Evolutionary conservation across 1,140 invertebrate species (phyloP), one percentile per base, ranked within the genome.

Genomic region (Aphaenogaster ashmeadi): DNA sequence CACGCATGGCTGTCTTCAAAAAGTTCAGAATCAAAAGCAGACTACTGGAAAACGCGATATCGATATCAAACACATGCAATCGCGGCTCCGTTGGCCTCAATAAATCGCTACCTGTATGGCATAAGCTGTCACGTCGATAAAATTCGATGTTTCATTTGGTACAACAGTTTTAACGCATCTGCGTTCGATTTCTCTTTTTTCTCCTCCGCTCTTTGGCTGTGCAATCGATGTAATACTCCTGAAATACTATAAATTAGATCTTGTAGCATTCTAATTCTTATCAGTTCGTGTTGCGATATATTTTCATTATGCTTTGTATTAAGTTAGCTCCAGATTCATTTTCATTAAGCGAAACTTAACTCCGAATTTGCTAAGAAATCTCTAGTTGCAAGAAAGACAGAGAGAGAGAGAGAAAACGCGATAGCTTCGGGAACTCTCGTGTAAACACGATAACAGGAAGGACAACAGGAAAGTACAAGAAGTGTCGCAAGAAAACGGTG

Each of bases 371-470:
- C 27, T 21, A 27, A 67, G 33, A 47, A 75, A 38, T 38, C 8
- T 41, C 9, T 41, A 27, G 9, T 9, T 58, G 50, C n/a, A 21
- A 50, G 44, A 64, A 27, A 27, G 27, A 54, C 15, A 11, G 38
- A 13, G 18, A 66, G 36, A 11, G 36, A 64, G 60, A 36, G 60
- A 64, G 15, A 18, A 41, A 27, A 15, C 62, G 78, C 62, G 62
- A 27, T 41, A 47, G 62, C 41, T 83, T 18, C n/a, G 47, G n/a
- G 36, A 47, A 33, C 13, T 47, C 15, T 21, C 13, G 54, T 60
- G 69, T 84, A 84, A 84, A 62, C 69, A 84, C 67, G 56, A 83
- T 83, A 84, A 84, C 69, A 75, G 54, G 69, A 84, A 84, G 62
- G 33, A 41, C 50, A 81, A 69, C 78, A 18, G 41, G 80, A 74